Evolutionary conservation across 2,888 invertebrate species (phyloP), one percentile per base, ranked within the genome.

Genomic region (Drosophila neotestacea): DNA sequence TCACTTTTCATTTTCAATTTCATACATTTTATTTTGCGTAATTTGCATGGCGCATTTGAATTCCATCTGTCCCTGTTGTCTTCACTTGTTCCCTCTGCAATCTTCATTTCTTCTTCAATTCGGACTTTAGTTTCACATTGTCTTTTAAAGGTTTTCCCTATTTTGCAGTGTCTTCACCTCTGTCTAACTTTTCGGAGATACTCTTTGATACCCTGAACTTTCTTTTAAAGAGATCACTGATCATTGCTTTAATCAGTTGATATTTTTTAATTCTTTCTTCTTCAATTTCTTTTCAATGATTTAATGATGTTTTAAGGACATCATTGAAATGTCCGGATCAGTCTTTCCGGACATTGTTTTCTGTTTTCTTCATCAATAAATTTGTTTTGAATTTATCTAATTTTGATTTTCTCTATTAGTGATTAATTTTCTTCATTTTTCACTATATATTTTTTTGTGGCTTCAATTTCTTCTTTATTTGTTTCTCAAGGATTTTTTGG

Each of bases 11-110:
- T 75, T 88, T 82, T 82, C 82, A 79, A 82, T 84, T 83, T 80
- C 84, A 86, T 73, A 73, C 87, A 83, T 88, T 88, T 88, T 73
- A 78, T 80, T 81, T 83, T 74, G 78, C 74, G 60, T 86, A 86
- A 88, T 88, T 88, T 82, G 86, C 88, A 81, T 63, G 59, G 52
- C 69, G 56, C 77, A 80, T 77, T 79, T 70, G 47, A 62, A 62
- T 60, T 77, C 30, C 30, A 9, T 34, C 65, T 59, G 28, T 30
- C 34, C 27, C 6, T n/a, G n/a, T 16, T 39, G 6, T 10, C 46
- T 13, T n/a, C 13, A n/a, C 13, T 11, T 36, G n/a, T 7, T 13
- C 48, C 54, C 28, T 55, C 44, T 47, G 13, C 27, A 32, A 2
- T 9, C 32, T 6, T 42, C 51, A 41, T 6, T n/a, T 46, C 32